These are phyloP conservation scores for Otolemur garnettii DNA, from an alignment of 2,113 vertebrate species.

Conservation along the genomic window DNA sequence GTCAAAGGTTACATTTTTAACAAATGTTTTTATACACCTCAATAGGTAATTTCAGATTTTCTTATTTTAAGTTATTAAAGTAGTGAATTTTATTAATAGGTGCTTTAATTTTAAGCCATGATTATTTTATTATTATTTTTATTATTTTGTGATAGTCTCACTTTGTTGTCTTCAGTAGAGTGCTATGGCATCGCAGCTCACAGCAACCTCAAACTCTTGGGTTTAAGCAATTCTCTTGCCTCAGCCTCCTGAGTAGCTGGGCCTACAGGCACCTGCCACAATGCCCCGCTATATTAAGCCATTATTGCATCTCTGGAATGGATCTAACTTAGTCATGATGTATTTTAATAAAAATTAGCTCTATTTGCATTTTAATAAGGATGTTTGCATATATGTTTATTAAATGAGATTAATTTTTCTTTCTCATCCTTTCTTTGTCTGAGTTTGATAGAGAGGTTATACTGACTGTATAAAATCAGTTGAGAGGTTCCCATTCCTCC, in stretches of 20 bases:
- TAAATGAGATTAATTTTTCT: fast-evolving
- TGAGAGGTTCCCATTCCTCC: fast-evolving
- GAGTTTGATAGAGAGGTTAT: not conserved
- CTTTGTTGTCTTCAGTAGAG: too few species aligned
- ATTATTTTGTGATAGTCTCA: too few species aligned
- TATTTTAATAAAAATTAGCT: too few species aligned
- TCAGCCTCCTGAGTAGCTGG: too few species aligned
- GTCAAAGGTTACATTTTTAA: not conserved
- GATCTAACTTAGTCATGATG: too few species aligned
- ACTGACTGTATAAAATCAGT: fast-evolving
- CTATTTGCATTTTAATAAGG: not conserved
- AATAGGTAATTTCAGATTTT: not conserved
- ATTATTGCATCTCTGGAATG: fast-evolving
- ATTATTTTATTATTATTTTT: too few species aligned
- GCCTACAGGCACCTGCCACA: too few species aligned
- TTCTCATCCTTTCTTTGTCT: not conserved
- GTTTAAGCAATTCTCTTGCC: too few species aligned
- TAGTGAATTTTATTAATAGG: not conserved
- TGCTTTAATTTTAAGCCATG: not conserved
- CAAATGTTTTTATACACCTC: not conserved
- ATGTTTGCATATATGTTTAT: fast-evolving
- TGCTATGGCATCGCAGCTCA: too few species aligned
- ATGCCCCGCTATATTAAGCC: too few species aligned
- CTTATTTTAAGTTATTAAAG: not conserved
- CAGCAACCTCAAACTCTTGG: too few species aligned